Conservation (phyloP, 2,113 vertebrate genomes). For the Atherinomorus stipes region DNA sequence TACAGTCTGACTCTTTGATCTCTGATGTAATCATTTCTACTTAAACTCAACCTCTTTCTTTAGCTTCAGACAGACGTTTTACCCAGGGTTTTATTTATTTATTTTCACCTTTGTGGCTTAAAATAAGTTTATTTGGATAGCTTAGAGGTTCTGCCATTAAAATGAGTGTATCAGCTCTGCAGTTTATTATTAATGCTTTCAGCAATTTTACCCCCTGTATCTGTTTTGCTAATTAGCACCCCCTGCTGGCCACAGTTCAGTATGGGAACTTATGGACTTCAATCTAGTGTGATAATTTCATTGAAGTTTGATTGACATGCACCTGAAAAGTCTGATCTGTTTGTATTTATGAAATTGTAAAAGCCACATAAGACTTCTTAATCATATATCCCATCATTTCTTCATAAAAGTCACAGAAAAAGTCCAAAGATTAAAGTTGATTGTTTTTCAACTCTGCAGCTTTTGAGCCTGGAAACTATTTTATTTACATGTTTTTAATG, state of each 20-base stretch:
- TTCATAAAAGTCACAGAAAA: conserved; percentile 43
- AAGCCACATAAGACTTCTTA: conserved; percentile 28
- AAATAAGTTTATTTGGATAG: no score
- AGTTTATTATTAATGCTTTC: not conserved
- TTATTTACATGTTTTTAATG: no score
- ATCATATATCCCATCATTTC: conserved; percentile 51
- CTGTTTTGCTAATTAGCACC: conserved; percentile 18
- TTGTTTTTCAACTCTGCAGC: no score
- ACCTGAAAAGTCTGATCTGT: conserved; percentile 64
- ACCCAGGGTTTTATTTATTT: no score
- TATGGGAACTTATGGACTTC: not conserved
- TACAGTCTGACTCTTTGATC: no score
- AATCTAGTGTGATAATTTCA: no score
- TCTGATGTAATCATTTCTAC: no score
- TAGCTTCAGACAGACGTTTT: not conserved
- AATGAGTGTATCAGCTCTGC: not conserved
- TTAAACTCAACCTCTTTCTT: not conserved
- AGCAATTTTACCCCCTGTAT: not conserved
- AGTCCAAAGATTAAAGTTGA: no score
- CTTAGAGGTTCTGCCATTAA: not conserved
- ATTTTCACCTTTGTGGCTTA: no score
- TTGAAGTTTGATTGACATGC: not conserved
- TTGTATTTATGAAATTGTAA: conserved; percentile 15
- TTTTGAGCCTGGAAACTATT: no score
- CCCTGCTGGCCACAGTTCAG: conserved; percentile 15